phyloP scores from a whole-genome alignment of 1,140 invertebrate genomes.

The Formica exsecta region DNA sequence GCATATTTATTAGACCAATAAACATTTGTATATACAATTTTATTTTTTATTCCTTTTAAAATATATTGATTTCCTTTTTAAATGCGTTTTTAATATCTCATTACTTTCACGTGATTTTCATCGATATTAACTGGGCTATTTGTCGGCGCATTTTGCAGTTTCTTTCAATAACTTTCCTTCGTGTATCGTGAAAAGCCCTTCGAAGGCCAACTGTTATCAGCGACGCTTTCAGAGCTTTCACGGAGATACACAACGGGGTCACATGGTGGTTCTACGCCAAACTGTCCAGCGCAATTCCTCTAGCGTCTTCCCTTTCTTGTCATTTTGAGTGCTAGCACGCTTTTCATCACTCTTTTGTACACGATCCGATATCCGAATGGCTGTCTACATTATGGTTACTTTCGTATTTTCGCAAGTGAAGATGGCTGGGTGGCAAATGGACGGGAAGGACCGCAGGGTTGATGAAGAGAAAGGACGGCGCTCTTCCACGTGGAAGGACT shows the following conservation, averaged over 20 bases:
- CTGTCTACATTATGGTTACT: slow-evolving; percentile 42
- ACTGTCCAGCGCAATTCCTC: slow-evolving; percentile 53
- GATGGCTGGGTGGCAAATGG: slow-evolving; percentile 49
- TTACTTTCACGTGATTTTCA: background rate
- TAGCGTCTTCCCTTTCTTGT: slow-evolving; percentile 21
- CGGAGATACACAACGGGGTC: slow-evolving; percentile 61
- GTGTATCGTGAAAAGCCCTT: slow-evolving; percentile 35
- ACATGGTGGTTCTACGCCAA: slow-evolving; percentile 64
- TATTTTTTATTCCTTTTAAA: background rate
- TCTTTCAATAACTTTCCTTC: slow-evolving; percentile 46
- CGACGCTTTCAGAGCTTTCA: slow-evolving; percentile 62
- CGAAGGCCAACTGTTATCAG: slow-evolving; percentile 13
- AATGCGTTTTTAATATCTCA: background rate
- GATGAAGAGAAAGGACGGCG: slow-evolving; percentile 61
- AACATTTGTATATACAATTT: background rate
- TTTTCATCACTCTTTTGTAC: slow-evolving; percentile 57
- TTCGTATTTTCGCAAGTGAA: slow-evolving; percentile 69
- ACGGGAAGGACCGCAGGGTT: slow-evolving; percentile 50
- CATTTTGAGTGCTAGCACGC: slow-evolving; percentile 14
- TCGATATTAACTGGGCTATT: slow-evolving; percentile 35
- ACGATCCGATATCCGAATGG: slow-evolving; percentile 64
- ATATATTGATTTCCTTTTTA: background rate
- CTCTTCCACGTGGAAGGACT: slow-evolving; percentile 51
- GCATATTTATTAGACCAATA: slow-evolving; percentile 3
- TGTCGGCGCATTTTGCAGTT: slow-evolving; percentile 26